A percentile compares a stretch with the other conserved stretches of the same genome.
Evolutionary conservation across 2,113 vertebrate genomes (phyloP).

Genomic region (Paradisaea rubra): DNA sequence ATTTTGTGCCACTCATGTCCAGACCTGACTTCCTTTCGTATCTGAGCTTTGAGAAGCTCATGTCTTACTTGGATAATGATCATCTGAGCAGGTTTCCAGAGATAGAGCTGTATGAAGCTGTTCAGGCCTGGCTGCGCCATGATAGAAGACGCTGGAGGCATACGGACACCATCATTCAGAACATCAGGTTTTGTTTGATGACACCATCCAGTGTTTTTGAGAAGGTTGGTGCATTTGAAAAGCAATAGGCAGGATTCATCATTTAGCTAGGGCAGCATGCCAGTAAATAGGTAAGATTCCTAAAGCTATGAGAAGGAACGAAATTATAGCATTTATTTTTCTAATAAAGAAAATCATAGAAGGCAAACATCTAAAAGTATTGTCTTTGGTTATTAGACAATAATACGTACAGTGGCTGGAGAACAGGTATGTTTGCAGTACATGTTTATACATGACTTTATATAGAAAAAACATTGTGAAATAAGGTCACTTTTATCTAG

Average conservation of each 20-base stretch:
- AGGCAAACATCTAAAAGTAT: constrained; percentile 21
- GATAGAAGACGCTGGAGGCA: constrained; percentile 98
- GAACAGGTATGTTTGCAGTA: constrained; percentile 63
- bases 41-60: constrained; percentile 95
- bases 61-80: constrained; percentile 93
- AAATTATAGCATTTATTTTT: constrained; percentile 37
- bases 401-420: constrained; percentile 32
- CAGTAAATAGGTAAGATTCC: constrained; percentile 58
- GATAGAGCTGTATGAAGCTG: constrained; percentile 96
- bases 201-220: constrained; percentile 95
- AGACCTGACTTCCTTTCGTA: constrained; percentile 96
- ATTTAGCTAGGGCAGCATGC: constrained; percentile 68
- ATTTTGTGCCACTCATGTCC: constrained; percentile 98
- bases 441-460: constrained; percentile 5
- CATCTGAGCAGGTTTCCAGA: constrained; percentile 95
- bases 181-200: constrained; percentile 99
- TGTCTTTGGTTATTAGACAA: constrained; percentile 40
- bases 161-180: constrained; percentile 96
- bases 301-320: constrained; percentile 14
- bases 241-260: constrained; percentile 69
- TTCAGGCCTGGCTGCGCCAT: constrained; percentile 95
- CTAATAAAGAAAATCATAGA: not conserved
- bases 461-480: not conserved
- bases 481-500: not conserved
- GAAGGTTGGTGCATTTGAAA: constrained; percentile 87